A percentile compares a stretch with the other conserved stretches of the same genome.
phyloP scores from a whole-genome alignment of 2,797 vertebrate genomes.

The Tamandua tetradactyla region DNA sequence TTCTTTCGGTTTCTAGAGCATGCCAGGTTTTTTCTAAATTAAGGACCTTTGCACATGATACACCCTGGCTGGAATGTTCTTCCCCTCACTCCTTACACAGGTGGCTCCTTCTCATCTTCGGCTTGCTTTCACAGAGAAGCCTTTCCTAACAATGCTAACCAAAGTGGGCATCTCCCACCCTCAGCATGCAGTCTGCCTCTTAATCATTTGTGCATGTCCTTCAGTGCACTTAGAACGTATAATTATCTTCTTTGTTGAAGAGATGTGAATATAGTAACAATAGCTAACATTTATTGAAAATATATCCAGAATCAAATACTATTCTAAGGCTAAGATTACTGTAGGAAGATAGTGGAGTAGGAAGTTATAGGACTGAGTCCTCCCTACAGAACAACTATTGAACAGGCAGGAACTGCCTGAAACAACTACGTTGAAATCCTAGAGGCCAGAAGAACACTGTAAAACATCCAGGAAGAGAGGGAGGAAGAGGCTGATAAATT shows the following conservation, averaged over 20 bases:
- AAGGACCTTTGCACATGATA: not conserved
- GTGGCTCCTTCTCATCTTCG: not conserved
- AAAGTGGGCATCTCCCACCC: not conserved
- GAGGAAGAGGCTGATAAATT: no score
- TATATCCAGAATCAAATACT: constrained; percentile 17
- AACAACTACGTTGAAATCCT: no score
- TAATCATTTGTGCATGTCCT: not conserved
- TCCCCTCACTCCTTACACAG: not conserved
- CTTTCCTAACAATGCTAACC: not conserved
- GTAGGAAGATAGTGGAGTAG: no score
- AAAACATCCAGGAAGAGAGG: no score
- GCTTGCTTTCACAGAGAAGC: not conserved
- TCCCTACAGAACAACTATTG: no score
- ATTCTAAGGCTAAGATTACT: not conserved
- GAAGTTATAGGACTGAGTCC: no score
- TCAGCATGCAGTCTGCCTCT: not conserved
- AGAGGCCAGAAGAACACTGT: no score
- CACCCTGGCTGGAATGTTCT: not conserved
- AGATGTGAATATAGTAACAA: not conserved
- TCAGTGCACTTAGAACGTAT: not conserved
- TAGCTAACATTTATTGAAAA: not conserved
- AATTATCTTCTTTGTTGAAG: not conserved
- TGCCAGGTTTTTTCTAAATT: not conserved
- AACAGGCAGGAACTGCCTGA: no score
- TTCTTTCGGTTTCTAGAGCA: not conserved